phyloP scores from a whole-genome alignment of 2,113 vertebrate genomes.

The Crotalus tigris region DNA sequence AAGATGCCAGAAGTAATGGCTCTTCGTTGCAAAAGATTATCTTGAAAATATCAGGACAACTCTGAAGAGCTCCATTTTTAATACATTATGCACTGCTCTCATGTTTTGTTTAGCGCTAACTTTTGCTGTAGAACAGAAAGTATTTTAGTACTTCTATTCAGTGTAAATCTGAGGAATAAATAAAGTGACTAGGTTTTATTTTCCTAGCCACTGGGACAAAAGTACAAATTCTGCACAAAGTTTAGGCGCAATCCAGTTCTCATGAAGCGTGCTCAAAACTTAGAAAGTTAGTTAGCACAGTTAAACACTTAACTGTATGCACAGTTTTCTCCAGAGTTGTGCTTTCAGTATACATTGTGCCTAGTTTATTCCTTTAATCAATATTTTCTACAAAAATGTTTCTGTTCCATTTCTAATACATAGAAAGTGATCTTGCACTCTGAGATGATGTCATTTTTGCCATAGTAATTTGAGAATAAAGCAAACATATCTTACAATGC shows the following conservation, averaged over 20 bases:
- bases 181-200: conserved; percentile 50
- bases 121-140: conserved; percentile 56
- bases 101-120: conserved; percentile 59
- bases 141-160: neutral
- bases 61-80: conserved; percentile 47
- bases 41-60: neutral
- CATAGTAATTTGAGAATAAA: conserved; percentile 34
- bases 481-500: conserved; percentile 8
- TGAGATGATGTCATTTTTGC: conserved; percentile 34
- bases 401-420: conserved; percentile 44
- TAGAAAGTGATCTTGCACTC: conserved; percentile 45
- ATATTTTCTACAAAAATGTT: conserved; percentile 48
- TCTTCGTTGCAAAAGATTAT: neutral
- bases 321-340: conserved; percentile 3
- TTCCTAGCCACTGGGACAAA: conserved; percentile 46
- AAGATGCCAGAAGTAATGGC: neutral
- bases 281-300: conserved; percentile 7
- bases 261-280: neutral
- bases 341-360: conserved; percentile 15
- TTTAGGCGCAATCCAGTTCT: conserved; percentile 6
- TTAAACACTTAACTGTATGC: neutral
- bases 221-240: conserved; percentile 1
- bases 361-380: conserved; percentile 33
- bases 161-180: conserved; percentile 50
- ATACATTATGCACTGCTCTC: conserved; percentile 33